Evolutionary conservation across 92 coral and sea anemone genomes (phyloP), one percentile per base, ranked within the genome.

Genomic region (Zoanthus gigantus): DNA sequence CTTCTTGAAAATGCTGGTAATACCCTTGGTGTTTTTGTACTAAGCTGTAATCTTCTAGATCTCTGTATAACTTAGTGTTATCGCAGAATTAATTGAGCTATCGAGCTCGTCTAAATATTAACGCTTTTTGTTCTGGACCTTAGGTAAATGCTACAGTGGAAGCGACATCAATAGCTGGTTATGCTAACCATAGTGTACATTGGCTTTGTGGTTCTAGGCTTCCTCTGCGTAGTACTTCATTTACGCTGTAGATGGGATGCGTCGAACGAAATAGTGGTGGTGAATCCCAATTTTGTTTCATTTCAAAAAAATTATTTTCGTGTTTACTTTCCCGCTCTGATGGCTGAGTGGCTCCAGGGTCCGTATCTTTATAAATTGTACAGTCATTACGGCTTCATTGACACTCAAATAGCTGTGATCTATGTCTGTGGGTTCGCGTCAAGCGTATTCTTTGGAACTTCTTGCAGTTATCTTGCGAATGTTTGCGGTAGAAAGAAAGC

Each of bases 321-420:
- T 15, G 99, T 95, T 6, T 97, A 97, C 81, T 97, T 97, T 83
- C 92, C 93, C 23, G 99, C 99, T 3, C 56, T 97, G 75, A 95
- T 95, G 96, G 99, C 98, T 1, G 99, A 97, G 69, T 97, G 99
- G 99, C 96, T 97, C 3, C 99, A 97, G 81, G 96, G 97, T 15
- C 99, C 99, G 0, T 97, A 97, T 86, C 74, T 97, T 0, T 97
- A 97, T 68, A 93, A 96, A 67, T 90, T 97, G 7, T 97, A 97
- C 88, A 95, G 98, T 60, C 98, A 97, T 72, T 97, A 97, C 23
- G 99, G 98, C 45, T 97, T 93, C 83, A 97, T 97, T 28, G 99
- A 97, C 74, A 97, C 99, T 0, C 99, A 97, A 83, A 97, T 97
- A 74, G 99, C 99, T 0, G 81, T 95, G 9, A 97, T 97, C 11